These are phyloP conservation scores for Leucania comma DNA, from an alignment of 2,888 invertebrate species.

Conservation along the genomic window DNA sequence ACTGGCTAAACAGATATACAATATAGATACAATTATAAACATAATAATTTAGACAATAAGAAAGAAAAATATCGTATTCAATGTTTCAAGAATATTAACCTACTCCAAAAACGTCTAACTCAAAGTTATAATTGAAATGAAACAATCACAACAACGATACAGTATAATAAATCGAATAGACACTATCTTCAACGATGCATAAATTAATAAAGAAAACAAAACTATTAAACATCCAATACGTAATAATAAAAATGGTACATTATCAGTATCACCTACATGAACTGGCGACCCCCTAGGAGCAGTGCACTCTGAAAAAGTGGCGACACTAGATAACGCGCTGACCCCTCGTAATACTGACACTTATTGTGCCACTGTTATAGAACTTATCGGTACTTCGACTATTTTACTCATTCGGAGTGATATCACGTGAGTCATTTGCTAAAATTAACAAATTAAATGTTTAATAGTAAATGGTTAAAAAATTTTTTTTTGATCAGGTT, in stretches of 20 bases:
- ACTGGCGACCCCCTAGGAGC: slow-evolving; percentile 62
- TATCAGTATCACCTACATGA: slow-evolving; percentile 64
- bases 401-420: slow-evolving; percentile 24
- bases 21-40: background rate
- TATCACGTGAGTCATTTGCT: slow-evolving; percentile 49
- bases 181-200: slow-evolving; percentile 34
- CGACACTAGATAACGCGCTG: slow-evolving; percentile 66
- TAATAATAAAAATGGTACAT: slow-evolving; percentile 57
- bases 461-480: background rate
- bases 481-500: background rate
- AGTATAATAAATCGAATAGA: slow-evolving; percentile 17
- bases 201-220: slow-evolving; percentile 59
- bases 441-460: slow-evolving; percentile 19
- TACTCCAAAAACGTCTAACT: too few relatives aligned
- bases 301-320: slow-evolving; percentile 67
- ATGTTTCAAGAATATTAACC: too few relatives aligned
- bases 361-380: slow-evolving; percentile 64
- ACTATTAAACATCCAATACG: slow-evolving; percentile 53
- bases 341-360: slow-evolving; percentile 64
- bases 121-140: slow-evolving; percentile 5
- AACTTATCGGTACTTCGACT: slow-evolving; percentile 45
- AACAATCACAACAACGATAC: slow-evolving; percentile 1
- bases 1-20: background rate
- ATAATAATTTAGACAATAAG: background rate
- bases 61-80: background rate